These are phyloP conservation scores for Amazona ochrocephala DNA, from an alignment of 2,797 vertebrate species.

Conservation along the genomic window DNA sequence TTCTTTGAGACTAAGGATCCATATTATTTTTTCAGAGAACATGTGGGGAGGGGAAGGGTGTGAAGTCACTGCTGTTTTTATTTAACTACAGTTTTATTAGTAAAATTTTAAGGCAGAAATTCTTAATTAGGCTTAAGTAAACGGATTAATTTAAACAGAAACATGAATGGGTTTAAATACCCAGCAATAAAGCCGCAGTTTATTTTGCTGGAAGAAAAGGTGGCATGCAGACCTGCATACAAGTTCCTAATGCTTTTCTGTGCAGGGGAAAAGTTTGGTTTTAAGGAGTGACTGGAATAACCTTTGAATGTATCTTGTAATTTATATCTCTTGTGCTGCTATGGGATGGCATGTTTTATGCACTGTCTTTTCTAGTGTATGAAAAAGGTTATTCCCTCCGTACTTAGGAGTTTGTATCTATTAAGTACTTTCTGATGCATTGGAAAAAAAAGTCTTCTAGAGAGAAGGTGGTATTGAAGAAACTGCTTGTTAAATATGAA, in stretches of 20 bases:
- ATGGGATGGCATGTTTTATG: slow-evolving; percentile 58
- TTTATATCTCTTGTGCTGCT: slow-evolving; percentile 18
- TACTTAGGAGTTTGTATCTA: background rate
- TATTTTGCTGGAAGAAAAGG: slow-evolving; percentile 28
- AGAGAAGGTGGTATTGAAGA: background rate
- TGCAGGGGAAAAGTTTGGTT: background rate
- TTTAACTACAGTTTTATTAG: background rate
- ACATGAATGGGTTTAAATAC: background rate
- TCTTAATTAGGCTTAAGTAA: background rate
- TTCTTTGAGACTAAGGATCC: slow-evolving; percentile 71
- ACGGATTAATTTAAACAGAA: background rate
- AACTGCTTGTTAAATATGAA: background rate
- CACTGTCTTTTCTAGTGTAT: background rate
- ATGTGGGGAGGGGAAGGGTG: background rate
- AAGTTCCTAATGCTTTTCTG: slow-evolving; percentile 38
- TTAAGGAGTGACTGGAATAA: background rate
- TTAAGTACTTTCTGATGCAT: background rate
- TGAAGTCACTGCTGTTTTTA: background rate
- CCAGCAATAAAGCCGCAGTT: background rate
- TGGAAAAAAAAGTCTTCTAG: background rate
- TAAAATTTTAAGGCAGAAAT: background rate
- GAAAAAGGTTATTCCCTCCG: background rate
- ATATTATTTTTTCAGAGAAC: slow-evolving; percentile 18
- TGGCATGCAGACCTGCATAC: slow-evolving; percentile 32
- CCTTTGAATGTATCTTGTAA: slow-evolving; percentile 28